Base-by-base conservation (phyloP, 1,140 invertebrate species). In the Potamilus streckersoni region DNA sequence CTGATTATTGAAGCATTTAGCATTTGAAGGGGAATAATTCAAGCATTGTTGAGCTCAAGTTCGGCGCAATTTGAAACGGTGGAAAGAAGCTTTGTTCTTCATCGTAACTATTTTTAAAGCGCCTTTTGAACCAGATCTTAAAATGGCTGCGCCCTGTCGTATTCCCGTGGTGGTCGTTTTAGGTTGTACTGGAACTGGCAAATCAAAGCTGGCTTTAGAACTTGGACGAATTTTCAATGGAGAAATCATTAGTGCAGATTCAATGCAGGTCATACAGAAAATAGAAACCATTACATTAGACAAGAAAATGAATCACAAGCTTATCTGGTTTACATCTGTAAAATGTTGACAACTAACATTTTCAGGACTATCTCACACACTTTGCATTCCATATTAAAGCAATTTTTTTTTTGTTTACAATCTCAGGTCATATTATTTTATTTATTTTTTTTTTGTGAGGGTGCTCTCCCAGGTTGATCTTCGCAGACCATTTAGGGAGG, bases 161-260 rank as follows among this genome's bases (percentile, higher is more conserved):
- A 57, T 87, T n/a, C 95, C 96, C 71, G 90, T 98, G 84, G 93
- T 98, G 81, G 94, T 97, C 49, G 94, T 99, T 90, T 91, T 98
- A 69, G 98, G 98, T 82, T 94, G 97, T 15, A 99, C 98, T 31
- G 98, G 97, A 15, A 94, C 95, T 1, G 98, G 98, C 65, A 99
- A 99, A 93, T 98, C 98, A 1, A 98, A 98, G 90, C 91, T 99
- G 75, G 95, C 95, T 20, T 92, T 99, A 74, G 95, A 98, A 92
- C 90, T 99, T 73, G 97, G 96, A 0, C 92, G 93, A 78, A 93
- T 92, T 85, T 98, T 97, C 88, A 91, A 92, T 73, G 96, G 97
- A n/a, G 98, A 99, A 93, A 95, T 99, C 67, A 96, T 99, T 66
- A 98, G 96, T 82, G 97, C 98, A 0, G 98, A 99, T 93, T 98